Conservation (phyloP, 2,888 invertebrate species). For the Crioceris asparagi region DNA sequence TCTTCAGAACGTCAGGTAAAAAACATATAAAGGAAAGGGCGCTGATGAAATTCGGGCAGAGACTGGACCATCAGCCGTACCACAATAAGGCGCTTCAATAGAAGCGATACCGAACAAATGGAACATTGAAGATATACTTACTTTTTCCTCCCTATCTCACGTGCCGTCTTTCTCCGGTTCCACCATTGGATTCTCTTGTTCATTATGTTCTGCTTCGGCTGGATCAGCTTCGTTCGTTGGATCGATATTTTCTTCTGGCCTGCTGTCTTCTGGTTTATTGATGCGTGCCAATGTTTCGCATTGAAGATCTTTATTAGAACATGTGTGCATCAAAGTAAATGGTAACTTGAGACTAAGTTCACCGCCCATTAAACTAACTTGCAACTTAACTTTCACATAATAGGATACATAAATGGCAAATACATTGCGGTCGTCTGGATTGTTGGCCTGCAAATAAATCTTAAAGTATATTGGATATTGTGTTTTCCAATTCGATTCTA, state of each 20-base stretch:
- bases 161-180: slow-evolving; percentile 34
- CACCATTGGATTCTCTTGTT: slow-evolving; percentile 17
- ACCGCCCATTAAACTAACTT: slow-evolving; percentile 72
- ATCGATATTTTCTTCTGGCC: slow-evolving; percentile 3
- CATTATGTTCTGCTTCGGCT: slow-evolving; percentile 13
- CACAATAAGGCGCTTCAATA: too few species aligned
- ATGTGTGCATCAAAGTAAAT: slow-evolving; percentile 67
- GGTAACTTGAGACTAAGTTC: slow-evolving; percentile 70
- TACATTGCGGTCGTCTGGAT: slow-evolving; percentile 69
- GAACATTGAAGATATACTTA: slow-evolving; percentile 10
- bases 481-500: too few species aligned
- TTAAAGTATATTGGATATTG: too few species aligned
- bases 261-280: too few species aligned
- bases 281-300: too few species aligned
- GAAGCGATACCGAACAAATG: not conserved
- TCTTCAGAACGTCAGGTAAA: too few species aligned
- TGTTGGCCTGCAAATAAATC: slow-evolving; percentile 27
- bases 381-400: slow-evolving; percentile 78
- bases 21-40: too few species aligned
- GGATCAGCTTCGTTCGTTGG: not conserved
- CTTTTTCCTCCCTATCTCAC: slow-evolving; percentile 35
- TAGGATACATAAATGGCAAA: slow-evolving; percentile 88
- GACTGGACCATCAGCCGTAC: too few species aligned
- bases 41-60: too few species aligned
- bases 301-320: slow-evolving; percentile 50